phyloP scores from a whole-genome alignment of 2,113 vertebrate genomes.

The Apodemus sylvaticus region DNA sequence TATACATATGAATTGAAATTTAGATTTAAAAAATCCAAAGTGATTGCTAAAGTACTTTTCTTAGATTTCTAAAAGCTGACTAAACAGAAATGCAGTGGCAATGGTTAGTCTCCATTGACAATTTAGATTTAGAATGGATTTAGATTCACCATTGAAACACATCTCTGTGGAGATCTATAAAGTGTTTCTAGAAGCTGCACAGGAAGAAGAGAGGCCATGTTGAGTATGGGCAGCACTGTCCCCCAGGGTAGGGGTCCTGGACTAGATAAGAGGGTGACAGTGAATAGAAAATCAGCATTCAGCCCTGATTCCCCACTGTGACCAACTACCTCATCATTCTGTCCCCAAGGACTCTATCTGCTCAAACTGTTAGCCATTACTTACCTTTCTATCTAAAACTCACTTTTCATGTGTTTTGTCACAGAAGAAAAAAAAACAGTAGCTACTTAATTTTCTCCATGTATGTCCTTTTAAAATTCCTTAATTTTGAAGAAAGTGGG shows the following conservation, averaged over 20 bases:
- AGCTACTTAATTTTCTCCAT: neutral
- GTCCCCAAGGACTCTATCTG: too few species aligned
- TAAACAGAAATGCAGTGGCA: neutral
- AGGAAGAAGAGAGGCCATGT: neutral
- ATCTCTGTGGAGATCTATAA: neutral
- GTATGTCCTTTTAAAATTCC: neutral
- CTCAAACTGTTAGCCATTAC: neutral
- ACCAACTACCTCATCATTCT: neutral
- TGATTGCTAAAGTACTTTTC: neutral
- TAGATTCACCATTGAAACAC: neutral
- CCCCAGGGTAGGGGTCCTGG: too few species aligned
- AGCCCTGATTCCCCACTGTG: neutral
- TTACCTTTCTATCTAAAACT: neutral
- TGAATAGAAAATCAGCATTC: neutral
- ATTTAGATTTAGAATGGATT: neutral
- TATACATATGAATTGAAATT: neutral
- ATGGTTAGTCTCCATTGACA: neutral
- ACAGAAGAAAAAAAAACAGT: neutral
- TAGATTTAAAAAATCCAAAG: neutral
- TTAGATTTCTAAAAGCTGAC: neutral
- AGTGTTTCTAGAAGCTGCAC: neutral
- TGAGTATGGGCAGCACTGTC: neutral
- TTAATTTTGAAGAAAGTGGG: fast-evolving
- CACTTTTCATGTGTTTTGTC: neutral
- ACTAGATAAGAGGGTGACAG: neutral